A percentile compares a stretch with the other conserved stretches of the same genome.
These are phyloP conservation scores for Anas flavirostris DNA, from an alignment of 2,797 vertebrate species.

Conservation along the genomic window DNA sequence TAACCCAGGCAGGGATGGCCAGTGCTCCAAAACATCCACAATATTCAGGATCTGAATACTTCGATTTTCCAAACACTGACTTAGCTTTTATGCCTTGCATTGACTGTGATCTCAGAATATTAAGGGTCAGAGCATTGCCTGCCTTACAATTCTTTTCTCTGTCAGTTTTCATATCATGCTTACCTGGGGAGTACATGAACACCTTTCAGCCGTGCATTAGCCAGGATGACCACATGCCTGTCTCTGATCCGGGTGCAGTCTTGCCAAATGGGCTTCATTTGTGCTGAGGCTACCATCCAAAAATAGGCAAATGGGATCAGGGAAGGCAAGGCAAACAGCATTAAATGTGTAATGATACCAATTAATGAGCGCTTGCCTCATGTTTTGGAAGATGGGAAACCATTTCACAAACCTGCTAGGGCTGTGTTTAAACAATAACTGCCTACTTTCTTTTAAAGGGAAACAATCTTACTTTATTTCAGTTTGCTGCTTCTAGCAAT, in stretches of 20 bases:
- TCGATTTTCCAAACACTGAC: background rate
- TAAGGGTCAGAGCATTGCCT: background rate
- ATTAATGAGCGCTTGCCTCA: constrained; percentile 6
- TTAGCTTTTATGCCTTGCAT: background rate
- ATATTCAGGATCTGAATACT: background rate
- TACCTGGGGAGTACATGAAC: background rate
- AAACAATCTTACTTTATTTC: constrained; percentile 15
- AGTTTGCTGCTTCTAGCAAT: constrained; percentile 45
- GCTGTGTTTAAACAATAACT: constrained; percentile 7
- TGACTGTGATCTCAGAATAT: background rate
- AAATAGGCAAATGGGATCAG: background rate
- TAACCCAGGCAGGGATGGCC: background rate
- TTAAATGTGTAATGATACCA: constrained; percentile 3
- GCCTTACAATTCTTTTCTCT: background rate
- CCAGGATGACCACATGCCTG: background rate
- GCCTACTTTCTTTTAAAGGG: constrained; percentile 19
- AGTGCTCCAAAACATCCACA: background rate
- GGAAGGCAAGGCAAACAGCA: background rate
- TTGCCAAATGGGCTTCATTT: constrained; percentile 23
- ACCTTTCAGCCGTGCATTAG: background rate
- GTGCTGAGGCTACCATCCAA: background rate
- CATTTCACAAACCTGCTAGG: constrained; percentile 6
- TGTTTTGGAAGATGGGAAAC: constrained; percentile 28
- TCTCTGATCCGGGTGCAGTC: background rate
- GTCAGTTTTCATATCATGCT: background rate